Evolutionary conservation across 2,888 invertebrate species (phyloP), one percentile per base, ranked within the genome.

Genomic region (Matsumyia berberina): DNA sequence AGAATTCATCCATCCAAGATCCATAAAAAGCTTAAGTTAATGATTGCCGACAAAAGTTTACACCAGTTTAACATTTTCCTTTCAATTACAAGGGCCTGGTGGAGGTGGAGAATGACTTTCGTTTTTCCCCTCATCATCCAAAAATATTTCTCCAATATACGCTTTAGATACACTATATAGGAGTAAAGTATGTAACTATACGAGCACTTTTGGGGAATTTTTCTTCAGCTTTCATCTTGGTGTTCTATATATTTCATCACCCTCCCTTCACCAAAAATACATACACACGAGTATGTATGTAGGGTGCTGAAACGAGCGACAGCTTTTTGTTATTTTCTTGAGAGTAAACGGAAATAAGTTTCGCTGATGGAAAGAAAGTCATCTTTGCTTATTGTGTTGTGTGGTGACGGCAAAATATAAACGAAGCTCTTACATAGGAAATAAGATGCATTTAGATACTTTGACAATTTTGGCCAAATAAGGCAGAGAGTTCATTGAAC

Each of bases 401-500:
- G 55, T 76, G 33, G 55, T 60, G 29, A 24, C 24, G 24, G 24
- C 24, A 4, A 17, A 42, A 42, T 35, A 37, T 62, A 39, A 58
- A 31, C 8, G 12, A 11, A 42, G 49, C 29, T 5, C 9, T 46
- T 70, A 33, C 8, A 44, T 79, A 58, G 62, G 51, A 73, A 24
- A 35, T 33, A 19, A 46, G 58, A 64, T 81, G 67, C 62, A 49
- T 77, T 33, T 37, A 51, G 53, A 53, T 82, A 31, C 66, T 44
- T 66, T 7, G 35, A 29, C 15, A 39, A 44, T 69, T 82, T 53
- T 51, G 51, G 44, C 62, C 78, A 69, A 44, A 79, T 73, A 78
- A 73, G 78, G 31, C 19, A 42, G 69, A 42, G 69, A 80, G 85
- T 85, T 85, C 85, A 80, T 33, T 49, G 85, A 85, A 85, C 85